A percentile compares a stretch with the other conserved stretches of the same genome.
phyloP scores from a whole-genome alignment of 2,797 vertebrate genomes.

The Crypturellus tataupa region DNA sequence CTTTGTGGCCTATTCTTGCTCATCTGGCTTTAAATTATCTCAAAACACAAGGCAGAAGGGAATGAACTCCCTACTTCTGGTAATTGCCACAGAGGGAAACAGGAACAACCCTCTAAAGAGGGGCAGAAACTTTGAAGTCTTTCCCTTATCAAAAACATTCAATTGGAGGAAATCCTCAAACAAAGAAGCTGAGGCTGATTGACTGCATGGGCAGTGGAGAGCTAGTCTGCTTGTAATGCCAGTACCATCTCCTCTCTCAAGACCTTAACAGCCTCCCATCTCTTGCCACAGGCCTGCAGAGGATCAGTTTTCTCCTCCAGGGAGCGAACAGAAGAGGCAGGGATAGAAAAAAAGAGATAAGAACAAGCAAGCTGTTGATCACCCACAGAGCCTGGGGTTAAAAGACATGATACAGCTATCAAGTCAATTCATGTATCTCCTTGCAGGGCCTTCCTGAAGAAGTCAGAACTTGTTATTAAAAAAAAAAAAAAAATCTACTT shows the following conservation, averaged over 20 bases:
- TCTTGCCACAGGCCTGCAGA: not conserved
- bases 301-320: not conserved
- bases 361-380: not conserved
- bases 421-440: not conserved
- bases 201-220: not conserved
- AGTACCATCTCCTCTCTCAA: not conserved
- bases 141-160: conserved; percentile 31
- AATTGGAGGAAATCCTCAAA: conserved; percentile 22
- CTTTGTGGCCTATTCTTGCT: not conserved
- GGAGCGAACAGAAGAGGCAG: not conserved
- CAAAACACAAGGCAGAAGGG: not conserved
- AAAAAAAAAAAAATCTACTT: not conserved
- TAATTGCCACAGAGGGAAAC: not conserved
- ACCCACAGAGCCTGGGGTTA: conserved; percentile 15
- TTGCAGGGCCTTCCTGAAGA: not conserved
- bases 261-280: not conserved
- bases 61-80: not conserved
- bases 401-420: not conserved
- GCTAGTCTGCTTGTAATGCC: not conserved
- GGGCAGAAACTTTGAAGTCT: not conserved
- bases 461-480: not conserved
- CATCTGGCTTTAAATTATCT: not conserved
- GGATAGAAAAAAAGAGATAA: not conserved
- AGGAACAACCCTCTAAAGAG: not conserved
- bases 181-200: not conserved